Evolutionary conservation across 2,888 invertebrate genomes (phyloP), one percentile per base, ranked within the genome.

Genomic region (Pterobdella sp.): DNA sequence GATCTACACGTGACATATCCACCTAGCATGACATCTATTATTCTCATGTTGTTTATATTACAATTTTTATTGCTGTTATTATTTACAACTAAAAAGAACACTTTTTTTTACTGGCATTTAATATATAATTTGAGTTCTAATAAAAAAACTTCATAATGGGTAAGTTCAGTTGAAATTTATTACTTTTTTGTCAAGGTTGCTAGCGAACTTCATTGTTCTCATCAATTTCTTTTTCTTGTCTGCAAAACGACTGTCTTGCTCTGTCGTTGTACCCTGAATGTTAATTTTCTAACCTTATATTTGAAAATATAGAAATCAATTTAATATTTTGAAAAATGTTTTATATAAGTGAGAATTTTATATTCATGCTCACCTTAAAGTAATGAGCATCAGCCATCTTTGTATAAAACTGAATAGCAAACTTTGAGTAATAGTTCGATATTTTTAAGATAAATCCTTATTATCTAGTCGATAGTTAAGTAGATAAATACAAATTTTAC

Each of bases 181-280:
- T n/a, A 93, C 96, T 88, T 94, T 93, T 84, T 91, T 92, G 78
- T 91, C 90, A 66, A 98, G 87, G 79, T 91, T 91, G 82, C 96
- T 94, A 49, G 92, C 93, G 84, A 99, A 98, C 85, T 92, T 94
- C 95, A 99, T 95, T 84, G 93, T 93, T 85, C 96, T 97, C 86
- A 99, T 89, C 68, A 98, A 87, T 84, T 98, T 99, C 86, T 98
- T 97, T 86, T 97, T 96, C 86, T 99, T 99, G 85, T 99, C 97
- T 83, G 95, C 92, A 87, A 99, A 99, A 82, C 98, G 90, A 81
- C 94, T 96, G 85, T 98, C 98, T 86, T 99, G 98, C 85, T 97
- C 96, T 75, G 96, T 92, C 81, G 91, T 95, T 42, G 97, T 98
- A 77, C 98, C 98, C 96, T 97, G 81, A 68, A 67, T 26, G 10